Evolutionary conservation across 1,140 invertebrate species (phyloP).

Genomic region (Holotrichia oblita): DNA sequence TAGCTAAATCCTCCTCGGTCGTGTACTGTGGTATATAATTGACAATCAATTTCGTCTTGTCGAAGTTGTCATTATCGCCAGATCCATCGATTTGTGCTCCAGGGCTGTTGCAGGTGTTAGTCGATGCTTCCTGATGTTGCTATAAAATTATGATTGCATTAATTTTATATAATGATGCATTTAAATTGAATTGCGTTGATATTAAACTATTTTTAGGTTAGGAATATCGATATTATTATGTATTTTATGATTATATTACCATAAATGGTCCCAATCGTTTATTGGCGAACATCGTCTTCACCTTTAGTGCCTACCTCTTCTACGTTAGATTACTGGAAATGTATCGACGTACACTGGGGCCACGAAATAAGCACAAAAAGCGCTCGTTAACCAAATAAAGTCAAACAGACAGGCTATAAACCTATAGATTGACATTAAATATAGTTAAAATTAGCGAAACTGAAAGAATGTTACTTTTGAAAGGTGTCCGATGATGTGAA

Average conservation of each 20-base stretch:
- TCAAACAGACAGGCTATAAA: background rate
- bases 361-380: background rate
- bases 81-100: slow-evolving; percentile 45
- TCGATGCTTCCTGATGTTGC: slow-evolving; percentile 5
- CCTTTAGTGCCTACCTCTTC: background rate
- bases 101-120: slow-evolving; percentile 1
- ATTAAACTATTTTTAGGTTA: too few species aligned
- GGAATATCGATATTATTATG: too few species aligned
- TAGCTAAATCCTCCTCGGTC: slow-evolving; percentile 89
- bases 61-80: slow-evolving; percentile 50
- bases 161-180: too few species aligned
- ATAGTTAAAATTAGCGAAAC: background rate
- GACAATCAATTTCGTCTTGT: slow-evolving; percentile 87
- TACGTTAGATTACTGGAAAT: background rate
- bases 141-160: background rate
- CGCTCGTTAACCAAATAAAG: background rate
- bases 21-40: slow-evolving; percentile 96
- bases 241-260: background rate
- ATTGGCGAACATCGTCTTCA: slow-evolving; percentile 24
- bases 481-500: background rate
- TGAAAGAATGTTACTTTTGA: background rate
- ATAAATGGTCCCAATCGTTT: slow-evolving; percentile 38
- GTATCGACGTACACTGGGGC: background rate
- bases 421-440: background rate
- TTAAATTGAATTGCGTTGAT: too few species aligned